phyloP scores from a whole-genome alignment of 2,888 invertebrate genomes.

The Camptogramma bilineatum region DNA sequence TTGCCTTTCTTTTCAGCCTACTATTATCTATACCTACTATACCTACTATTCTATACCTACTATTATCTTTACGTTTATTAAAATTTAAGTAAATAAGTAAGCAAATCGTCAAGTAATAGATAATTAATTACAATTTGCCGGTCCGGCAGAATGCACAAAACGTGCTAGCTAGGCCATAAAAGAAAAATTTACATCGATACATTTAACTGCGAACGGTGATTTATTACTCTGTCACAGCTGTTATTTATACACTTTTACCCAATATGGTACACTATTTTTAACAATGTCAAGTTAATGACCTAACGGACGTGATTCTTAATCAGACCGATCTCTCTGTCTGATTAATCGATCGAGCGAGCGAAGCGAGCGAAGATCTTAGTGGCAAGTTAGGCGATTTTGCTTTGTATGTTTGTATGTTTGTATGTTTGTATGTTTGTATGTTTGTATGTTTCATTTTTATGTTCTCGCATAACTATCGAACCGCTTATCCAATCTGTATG shows the following conservation, averaged over 20 bases:
- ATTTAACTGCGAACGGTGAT: slow-evolving; percentile 33
- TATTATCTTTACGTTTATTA: background rate
- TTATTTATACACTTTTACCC: slow-evolving; percentile 39
- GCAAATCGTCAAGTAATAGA: background rate
- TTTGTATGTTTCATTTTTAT: no score
- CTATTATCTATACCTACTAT: no score
- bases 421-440: no score
- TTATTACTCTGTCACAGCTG: slow-evolving; percentile 33
- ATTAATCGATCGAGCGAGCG: no score
- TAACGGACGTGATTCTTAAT: slow-evolving; percentile 48
- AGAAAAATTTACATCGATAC: slow-evolving; percentile 32
- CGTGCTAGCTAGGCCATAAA: slow-evolving; percentile 28
- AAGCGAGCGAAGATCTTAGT: no score
- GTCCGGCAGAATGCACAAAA: slow-evolving; percentile 21
- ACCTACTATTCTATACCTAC: no score
- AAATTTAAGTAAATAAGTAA: background rate
- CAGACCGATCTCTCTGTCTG: slow-evolving; percentile 47
- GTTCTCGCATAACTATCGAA: no score
- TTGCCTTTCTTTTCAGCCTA: no score
- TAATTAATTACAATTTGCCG: slow-evolving; percentile 27
- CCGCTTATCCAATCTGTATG: no score
- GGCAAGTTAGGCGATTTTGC: no score
- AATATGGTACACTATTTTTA: slow-evolving; percentile 44
- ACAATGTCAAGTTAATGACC: slow-evolving; percentile 39
- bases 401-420: no score